Conservation (phyloP, 2,113 vertebrate species). For the Tauraco erythrolophus region DNA sequence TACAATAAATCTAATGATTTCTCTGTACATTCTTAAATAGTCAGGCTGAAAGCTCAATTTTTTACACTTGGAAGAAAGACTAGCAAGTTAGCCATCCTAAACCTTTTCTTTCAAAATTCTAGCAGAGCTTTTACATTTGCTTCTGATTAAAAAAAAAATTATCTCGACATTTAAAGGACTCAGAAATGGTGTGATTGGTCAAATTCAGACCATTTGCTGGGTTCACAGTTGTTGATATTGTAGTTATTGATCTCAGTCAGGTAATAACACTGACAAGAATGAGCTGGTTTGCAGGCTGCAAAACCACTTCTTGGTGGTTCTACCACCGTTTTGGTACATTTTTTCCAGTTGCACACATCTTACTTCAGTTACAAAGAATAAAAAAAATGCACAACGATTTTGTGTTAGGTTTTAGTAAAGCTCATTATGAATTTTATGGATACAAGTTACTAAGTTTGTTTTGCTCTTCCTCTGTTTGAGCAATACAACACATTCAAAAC, state of each 20-base stretch:
- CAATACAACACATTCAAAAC: not conserved
- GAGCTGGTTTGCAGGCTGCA: not conserved
- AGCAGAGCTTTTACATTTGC: constrained; percentile 1
- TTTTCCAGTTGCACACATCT: not conserved
- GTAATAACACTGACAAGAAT: not conserved
- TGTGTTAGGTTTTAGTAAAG: not conserved
- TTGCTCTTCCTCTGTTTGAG: not conserved
- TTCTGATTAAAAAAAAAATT: not conserved
- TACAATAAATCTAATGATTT: not conserved
- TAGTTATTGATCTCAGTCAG: not conserved
- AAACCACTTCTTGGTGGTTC: not conserved
- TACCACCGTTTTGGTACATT: not conserved
- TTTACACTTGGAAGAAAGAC: not conserved
- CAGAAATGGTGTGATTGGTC: not conserved
- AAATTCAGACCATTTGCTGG: not conserved
- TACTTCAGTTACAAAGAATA: not conserved
- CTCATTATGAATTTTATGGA: not conserved
- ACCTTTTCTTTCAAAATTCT: not conserved
- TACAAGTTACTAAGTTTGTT: not conserved
- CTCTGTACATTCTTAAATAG: not conserved
- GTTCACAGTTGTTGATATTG: not conserved
- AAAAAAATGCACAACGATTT: not conserved
- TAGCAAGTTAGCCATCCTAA: not conserved
- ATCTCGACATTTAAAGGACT: not conserved
- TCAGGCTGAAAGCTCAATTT: not conserved